Evolutionary conservation across 2,113 vertebrate genomes (phyloP).

Genomic region (Scolopax mira): DNA sequence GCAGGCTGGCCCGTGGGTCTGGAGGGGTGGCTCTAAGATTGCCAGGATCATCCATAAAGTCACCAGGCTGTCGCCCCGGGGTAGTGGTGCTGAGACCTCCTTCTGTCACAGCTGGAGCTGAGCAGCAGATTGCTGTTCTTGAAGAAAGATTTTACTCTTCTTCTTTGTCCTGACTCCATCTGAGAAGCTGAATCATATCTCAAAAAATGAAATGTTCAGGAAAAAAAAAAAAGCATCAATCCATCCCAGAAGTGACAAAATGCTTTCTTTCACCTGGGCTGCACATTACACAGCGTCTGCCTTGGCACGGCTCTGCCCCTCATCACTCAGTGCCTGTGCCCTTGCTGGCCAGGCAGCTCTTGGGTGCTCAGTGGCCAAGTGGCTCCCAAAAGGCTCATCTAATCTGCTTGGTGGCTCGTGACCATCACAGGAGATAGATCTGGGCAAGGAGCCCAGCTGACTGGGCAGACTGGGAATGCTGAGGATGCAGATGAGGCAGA

Average conservation of each 20-base stretch:
- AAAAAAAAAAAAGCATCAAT: background rate
- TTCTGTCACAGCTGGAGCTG: background rate
- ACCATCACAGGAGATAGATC: background rate
- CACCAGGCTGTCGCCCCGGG: rapidly evolving
- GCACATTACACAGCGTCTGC: rapidly evolving
- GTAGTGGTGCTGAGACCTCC: rapidly evolving
- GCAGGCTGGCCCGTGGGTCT: background rate
- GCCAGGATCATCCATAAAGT: background rate
- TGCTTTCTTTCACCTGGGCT: background rate
- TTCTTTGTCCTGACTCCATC: background rate
- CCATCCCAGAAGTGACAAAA: background rate
- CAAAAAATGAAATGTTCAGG: background rate
- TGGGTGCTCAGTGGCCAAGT: background rate
- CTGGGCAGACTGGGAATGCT: background rate
- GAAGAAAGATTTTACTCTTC: background rate
- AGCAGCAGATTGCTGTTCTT: background rate
- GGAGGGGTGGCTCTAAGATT: background rate
- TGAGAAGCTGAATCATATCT: background rate
- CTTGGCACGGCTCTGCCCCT: rapidly evolving
- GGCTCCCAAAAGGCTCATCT: background rate
- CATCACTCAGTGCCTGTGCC: rapidly evolving
- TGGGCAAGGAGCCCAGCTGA: background rate
- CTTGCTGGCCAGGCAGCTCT: rapidly evolving
- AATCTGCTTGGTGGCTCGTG: background rate
- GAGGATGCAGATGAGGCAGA: background rate